Percentiles rank a stretch among this genome's conserved stretches.
phyloP scores from a whole-genome alignment of 2,113 vertebrate species.

The Himantopus leucocephalus region DNA sequence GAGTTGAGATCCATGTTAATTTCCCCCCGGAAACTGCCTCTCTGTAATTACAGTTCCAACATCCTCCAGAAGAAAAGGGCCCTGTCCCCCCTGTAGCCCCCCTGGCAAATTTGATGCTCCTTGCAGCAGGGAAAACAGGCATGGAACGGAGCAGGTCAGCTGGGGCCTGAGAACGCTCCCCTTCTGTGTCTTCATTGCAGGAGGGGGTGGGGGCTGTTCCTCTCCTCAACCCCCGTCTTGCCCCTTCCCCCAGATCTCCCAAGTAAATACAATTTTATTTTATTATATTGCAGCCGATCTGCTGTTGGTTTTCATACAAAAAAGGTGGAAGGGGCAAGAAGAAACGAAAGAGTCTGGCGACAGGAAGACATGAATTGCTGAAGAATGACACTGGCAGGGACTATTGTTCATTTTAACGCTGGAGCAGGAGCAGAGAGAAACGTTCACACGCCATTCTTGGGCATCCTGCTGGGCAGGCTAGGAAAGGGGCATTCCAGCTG shows the following conservation, averaged over 20 bases:
- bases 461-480: slow-evolving; percentile 82
- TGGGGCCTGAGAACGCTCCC: slow-evolving; percentile 67
- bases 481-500: slow-evolving; percentile 77
- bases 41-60: slow-evolving; percentile 55
- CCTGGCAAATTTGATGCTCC: slow-evolving; percentile 30
- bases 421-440: slow-evolving; percentile 74
- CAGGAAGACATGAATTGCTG: slow-evolving; percentile 69
- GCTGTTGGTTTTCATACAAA: slow-evolving; percentile 62
- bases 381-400: slow-evolving; percentile 79
- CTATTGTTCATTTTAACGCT: slow-evolving; percentile 82
- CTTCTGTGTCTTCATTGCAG: neutral
- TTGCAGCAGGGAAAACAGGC: slow-evolving; percentile 28
- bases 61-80: slow-evolving; percentile 57
- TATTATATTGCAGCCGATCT: slow-evolving; percentile 55
- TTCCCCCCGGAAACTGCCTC: slow-evolving; percentile 34
- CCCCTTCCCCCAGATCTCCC: slow-evolving; percentile 1
- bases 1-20: slow-evolving; percentile 44
- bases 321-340: slow-evolving; percentile 71
- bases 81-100: slow-evolving; percentile 2
- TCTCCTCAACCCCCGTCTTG: neutral
- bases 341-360: slow-evolving; percentile 63
- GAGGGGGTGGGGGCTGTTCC: neutral
- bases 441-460: slow-evolving; percentile 82
- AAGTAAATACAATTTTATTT: slow-evolving; percentile 67
- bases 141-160: slow-evolving; percentile 42